Base-by-base conservation (phyloP, 2,888 invertebrate species). In the Tachina fera region DNA sequence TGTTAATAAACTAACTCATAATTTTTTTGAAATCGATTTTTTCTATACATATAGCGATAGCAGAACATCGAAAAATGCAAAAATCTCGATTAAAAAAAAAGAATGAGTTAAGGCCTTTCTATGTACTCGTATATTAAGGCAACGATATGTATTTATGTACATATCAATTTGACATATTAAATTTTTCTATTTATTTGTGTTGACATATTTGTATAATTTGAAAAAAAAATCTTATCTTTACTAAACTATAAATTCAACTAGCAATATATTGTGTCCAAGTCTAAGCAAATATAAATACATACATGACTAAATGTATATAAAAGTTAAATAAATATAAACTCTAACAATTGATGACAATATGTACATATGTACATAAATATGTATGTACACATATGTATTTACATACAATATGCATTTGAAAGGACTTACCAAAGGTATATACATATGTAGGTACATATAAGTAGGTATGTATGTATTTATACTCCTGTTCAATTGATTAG, bases 171-270 rank as follows among this genome's bases (percentile, higher is more conserved):
- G 60, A 9, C 31, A 58, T 47, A 72, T 60, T 43, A 45, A 9
- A 45, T 16, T 22, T 82, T 81, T 68, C 56, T 58, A 65, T 56
- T 67, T 65, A 67, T 60, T 58, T 80, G 9, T 16, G 43, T 31
- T 47, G 76, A 65, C 72, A 49, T 82, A 76, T 76, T 82, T 61
- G 13, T 45, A 19, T 70, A 11, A 9, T 16, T 56, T 70, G n/a
- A 63, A 65, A 47, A 58, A 39, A 76, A 14, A 72, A 56, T 19
- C 31, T 72, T 8, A 56, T 41, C 65, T 80, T 74, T 71, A 9
- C 13, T 71, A 65, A 67, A 83, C 71, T 77, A 71, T 53, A 65
- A 71, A 83, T 67, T 72, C 43, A 72, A 71, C 77, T 72, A 67
- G 22, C 76, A 76, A 71, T 77, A 60, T 67, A 63, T 70, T 71